A percentile compares a stretch with the other conserved stretches of the same genome.
Conservation (phyloP, 1,140 invertebrate genomes). For the Ceratosolen solmsi region DNA sequence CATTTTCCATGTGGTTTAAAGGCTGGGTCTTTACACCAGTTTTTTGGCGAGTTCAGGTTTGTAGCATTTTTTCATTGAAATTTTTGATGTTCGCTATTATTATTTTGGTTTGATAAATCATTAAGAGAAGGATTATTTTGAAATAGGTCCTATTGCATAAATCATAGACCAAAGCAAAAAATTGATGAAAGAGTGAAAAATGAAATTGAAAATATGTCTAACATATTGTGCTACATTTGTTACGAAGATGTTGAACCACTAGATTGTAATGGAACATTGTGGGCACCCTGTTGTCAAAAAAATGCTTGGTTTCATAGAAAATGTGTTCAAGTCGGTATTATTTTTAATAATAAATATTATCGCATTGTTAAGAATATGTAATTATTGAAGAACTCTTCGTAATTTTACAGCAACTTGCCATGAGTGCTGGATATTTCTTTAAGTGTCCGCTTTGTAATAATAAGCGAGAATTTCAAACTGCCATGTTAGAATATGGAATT, state of each 20-base stretch:
- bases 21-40: constrained; percentile 76
- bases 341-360: constrained; percentile 14
- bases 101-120: constrained; percentile 26
- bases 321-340: constrained; percentile 76
- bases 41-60: constrained; percentile 78
- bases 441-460: constrained; percentile 82
- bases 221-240: constrained; percentile 75
- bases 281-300: constrained; percentile 78
- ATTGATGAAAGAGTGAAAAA: constrained; percentile 62
- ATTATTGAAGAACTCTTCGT: constrained; percentile 26
- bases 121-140: constrained; percentile 22
- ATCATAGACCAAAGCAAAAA: constrained; percentile 75
- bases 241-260: constrained; percentile 71
- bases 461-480: constrained; percentile 75
- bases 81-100: background rate
- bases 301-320: constrained; percentile 77
- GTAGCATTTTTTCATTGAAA: constrained; percentile 14
- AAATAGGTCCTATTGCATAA: constrained; percentile 77
- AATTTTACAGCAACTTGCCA: constrained; percentile 74
- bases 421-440: constrained; percentile 80
- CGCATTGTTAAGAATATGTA: background rate
- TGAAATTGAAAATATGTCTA: constrained; percentile 55
- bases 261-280: constrained; percentile 70
- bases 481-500: constrained; percentile 78
- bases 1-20: constrained; percentile 79